Evolutionary conservation across 2,797 vertebrate species (phyloP).

Genomic region (Holocentrus rufus): DNA sequence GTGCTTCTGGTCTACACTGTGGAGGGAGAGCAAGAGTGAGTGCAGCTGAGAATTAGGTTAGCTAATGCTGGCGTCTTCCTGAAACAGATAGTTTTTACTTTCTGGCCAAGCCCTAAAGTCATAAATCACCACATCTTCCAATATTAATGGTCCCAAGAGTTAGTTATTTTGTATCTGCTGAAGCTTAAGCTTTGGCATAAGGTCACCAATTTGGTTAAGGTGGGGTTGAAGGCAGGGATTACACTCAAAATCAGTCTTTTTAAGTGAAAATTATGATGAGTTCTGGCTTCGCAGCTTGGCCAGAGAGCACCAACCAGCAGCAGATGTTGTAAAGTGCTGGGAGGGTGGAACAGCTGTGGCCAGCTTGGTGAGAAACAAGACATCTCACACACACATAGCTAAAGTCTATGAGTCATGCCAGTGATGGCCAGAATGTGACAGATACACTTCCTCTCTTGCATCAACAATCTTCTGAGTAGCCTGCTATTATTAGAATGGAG

Average conservation of each 20-base stretch:
- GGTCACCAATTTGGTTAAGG: neutral
- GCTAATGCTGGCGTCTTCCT: constrained; percentile 22
- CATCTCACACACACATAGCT: constrained; percentile 1
- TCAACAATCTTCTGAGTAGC: constrained; percentile 1
- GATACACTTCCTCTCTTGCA: constrained; percentile 33
- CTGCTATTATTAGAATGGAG: constrained; percentile 28
- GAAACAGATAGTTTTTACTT: constrained; percentile 25
- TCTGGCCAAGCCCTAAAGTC: constrained; percentile 15
- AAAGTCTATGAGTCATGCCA: constrained; percentile 42
- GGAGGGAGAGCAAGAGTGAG: constrained; percentile 30
- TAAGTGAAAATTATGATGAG: neutral
- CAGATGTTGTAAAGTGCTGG: constrained; percentile 46
- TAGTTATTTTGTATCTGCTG: neutral
- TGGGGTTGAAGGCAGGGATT: too few species aligned
- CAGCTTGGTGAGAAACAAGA: neutral
- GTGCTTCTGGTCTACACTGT: constrained; percentile 47
- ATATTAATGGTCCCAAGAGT: neutral
- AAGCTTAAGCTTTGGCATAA: neutral
- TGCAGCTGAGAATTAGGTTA: constrained; percentile 36
- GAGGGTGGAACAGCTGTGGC: constrained; percentile 37
- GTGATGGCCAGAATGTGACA: constrained; percentile 38
- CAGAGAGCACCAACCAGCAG: constrained; percentile 9
- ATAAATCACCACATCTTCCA: constrained; percentile 31
- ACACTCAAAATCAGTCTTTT: too few species aligned
- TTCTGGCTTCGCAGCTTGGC: neutral